Base-by-base conservation (phyloP, 2,797 vertebrate genomes). In the Podarcis siculus region DNA sequence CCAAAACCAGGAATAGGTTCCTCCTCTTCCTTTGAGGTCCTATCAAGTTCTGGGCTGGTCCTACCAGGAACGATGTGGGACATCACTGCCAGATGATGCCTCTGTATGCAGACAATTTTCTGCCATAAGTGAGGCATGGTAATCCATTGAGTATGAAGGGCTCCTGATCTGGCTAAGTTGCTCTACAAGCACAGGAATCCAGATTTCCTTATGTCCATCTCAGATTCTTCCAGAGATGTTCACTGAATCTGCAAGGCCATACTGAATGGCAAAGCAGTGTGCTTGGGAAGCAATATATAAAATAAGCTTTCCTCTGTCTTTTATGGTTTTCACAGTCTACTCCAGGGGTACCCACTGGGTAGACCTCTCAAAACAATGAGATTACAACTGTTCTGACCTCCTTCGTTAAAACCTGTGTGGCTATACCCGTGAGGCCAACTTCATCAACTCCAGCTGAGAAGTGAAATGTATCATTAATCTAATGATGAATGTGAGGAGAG, bases 401-500 rank as follows among this genome's bases (percentile, higher is more conserved):
- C n/a, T 86, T 61, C 81, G 0, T 89, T 90, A 30, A 39, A 64
- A 94, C 76, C 88, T 92, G 86, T 82, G 88, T 4, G 67, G 12
- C 15, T 90, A 73, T 90, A 32, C 45, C 90, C 87, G 49, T 87
- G 1, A 1, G 76, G 81, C 85, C 85, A 92, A 81, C 71, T 94
- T 91, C 83, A 88, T 85, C 75, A 87, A 83, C 58, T 89, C 89
- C 90, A 82, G 95, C 2, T 82, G 79, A 93, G 91, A 85, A 92
- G 87, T 77, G 89, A 92, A 89, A 79, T 76, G 86, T 82, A 79
- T 92, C 91, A 88, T 93, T 93, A 92, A 82, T 89, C 88, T 92
- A 92, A 84, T 92, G 89, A 95, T 71, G 90, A 88, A 21, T 49
- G 7, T 79, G 49, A 42, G 78, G 82, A 93, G 77, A 87, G 84